These are phyloP conservation scores for Emberiza fucata DNA, from an alignment of 2,113 vertebrate species.

Conservation along the genomic window DNA sequence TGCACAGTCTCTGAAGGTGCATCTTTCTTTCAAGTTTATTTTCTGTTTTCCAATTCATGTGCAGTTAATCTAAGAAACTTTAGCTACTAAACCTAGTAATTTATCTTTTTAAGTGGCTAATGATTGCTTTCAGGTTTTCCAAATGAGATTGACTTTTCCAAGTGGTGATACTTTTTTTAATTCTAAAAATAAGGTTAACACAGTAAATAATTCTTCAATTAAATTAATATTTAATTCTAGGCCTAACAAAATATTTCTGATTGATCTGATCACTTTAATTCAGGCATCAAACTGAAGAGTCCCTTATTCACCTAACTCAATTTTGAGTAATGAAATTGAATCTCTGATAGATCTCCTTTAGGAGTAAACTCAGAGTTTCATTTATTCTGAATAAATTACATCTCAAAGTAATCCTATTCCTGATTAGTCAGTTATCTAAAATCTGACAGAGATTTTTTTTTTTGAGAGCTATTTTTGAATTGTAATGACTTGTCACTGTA, in stretches of 20 bases:
- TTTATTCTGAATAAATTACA: slow-evolving; percentile 24
- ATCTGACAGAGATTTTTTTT: not conserved
- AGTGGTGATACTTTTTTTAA: not conserved
- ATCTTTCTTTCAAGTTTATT: not conserved
- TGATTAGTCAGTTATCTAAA: not conserved
- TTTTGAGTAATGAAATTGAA: slow-evolving; percentile 4
- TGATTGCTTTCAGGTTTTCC: not conserved
- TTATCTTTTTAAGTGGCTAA: not conserved
- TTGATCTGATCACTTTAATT: not conserved
- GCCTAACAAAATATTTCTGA: not conserved
- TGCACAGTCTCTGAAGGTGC: not conserved
- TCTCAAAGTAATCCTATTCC: not conserved
- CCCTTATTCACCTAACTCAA: not conserved
- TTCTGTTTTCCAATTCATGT: not conserved
- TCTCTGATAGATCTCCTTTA: not conserved
- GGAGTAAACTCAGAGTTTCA: not conserved
- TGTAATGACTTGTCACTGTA: not conserved
- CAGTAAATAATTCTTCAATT: not conserved
- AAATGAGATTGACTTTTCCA: not conserved
- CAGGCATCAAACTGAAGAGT: not conserved
- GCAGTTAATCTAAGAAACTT: not conserved
- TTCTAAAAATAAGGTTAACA: not conserved
- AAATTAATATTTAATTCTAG: not conserved
- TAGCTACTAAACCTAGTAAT: not conserved
- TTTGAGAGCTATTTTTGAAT: not conserved